These are phyloP conservation scores for Deilephila elpenor DNA, from an alignment of 2,888 invertebrate genomes.

Conservation along the genomic window DNA sequence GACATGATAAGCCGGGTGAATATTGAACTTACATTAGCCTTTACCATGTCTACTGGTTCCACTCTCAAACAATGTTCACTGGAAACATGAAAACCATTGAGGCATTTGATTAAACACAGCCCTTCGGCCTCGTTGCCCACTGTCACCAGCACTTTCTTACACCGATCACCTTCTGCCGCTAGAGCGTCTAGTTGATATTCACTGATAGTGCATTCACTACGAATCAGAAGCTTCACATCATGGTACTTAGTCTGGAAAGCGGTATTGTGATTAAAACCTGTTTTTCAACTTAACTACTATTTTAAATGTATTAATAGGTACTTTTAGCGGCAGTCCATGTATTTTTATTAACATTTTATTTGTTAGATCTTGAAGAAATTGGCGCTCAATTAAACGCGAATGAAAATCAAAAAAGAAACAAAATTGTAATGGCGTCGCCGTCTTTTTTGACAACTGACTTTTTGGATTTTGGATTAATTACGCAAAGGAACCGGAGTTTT, in stretches of 20 bases:
- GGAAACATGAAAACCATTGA: constrained; percentile 64
- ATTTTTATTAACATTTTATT: constrained; percentile 77
- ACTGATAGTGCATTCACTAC: constrained; percentile 64
- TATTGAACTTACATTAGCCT: constrained; percentile 38
- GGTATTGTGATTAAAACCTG: neutral
- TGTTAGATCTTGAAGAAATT: neutral
- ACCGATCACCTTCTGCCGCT: constrained; percentile 55
- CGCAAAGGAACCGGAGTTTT: no score
- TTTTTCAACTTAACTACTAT: neutral
- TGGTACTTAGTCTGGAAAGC: constrained; percentile 68
- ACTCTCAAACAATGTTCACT: constrained; percentile 60
- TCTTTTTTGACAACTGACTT: neutral
- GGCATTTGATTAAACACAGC: constrained; percentile 61
- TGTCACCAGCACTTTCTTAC: constrained; percentile 71
- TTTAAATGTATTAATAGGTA: constrained; percentile 43
- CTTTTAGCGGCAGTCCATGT: constrained; percentile 66
- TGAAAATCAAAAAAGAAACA: neutral
- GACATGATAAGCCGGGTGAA: no score
- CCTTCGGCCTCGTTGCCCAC: constrained; percentile 67
- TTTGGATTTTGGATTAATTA: no score
- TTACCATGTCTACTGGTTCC: constrained; percentile 55
- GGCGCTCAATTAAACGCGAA: neutral
- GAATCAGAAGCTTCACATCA: constrained; percentile 67
- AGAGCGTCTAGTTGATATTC: constrained; percentile 73
- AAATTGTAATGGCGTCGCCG: constrained; percentile 9